Percentiles rank a stretch among this genome's conserved stretches.
Evolutionary conservation across 2,797 vertebrate genomes (phyloP).

Genomic region (Phoeniculus purpureus): DNA sequence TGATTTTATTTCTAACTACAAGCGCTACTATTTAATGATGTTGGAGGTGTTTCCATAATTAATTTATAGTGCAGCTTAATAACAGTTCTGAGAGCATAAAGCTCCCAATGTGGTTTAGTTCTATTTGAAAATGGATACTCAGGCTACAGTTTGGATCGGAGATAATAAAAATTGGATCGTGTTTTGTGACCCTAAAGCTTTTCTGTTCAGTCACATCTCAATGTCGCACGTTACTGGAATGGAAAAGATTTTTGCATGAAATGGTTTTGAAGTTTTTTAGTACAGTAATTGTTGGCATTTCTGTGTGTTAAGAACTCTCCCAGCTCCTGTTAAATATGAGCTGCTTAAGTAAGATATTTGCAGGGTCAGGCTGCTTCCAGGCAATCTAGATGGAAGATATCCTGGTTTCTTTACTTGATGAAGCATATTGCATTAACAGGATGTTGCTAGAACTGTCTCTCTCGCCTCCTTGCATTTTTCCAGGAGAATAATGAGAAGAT

Average conservation of each 20-base stretch:
- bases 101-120: conserved; percentile 3
- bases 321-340: background rate
- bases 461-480: background rate
- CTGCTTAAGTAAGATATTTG: background rate
- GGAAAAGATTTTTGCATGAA: background rate
- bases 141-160: conserved; percentile 27
- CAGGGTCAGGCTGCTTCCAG: conserved; percentile 12
- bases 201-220: conserved; percentile 10
- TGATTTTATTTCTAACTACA: conserved; percentile 32
- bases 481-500: background rate
- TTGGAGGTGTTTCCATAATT: conserved; percentile 42
- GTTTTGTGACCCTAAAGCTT: background rate
- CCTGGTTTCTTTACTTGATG: background rate
- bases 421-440: background rate
- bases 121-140: conserved; percentile 56
- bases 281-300: background rate
- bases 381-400: background rate
- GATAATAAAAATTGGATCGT: conserved; percentile 32
- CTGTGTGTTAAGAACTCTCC: background rate
- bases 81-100: conserved; percentile 37
- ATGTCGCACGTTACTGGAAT: background rate
- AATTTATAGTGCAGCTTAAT: conserved; percentile 36
- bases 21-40: background rate
- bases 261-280: background rate
- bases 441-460: background rate